phyloP scores from a whole-genome alignment of 2,113 vertebrate species.

The Microcebus jonahi region DNA sequence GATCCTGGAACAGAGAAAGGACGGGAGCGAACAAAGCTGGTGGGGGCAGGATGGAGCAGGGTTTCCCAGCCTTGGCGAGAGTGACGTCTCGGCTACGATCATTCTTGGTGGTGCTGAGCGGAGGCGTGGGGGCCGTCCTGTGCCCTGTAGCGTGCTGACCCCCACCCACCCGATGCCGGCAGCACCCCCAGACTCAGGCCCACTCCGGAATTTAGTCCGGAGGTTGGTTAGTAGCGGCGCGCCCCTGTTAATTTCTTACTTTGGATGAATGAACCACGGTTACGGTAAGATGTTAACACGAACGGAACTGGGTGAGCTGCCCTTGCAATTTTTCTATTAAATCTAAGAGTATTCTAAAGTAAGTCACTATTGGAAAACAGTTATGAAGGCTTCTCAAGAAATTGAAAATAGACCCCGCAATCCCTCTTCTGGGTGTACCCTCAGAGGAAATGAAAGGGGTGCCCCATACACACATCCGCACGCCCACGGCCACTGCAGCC shows the following conservation, averaged over 20 bases:
- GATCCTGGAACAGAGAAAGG: not conserved
- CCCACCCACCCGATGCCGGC: not conserved
- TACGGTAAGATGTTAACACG: fast-evolving
- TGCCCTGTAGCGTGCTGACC: fast-evolving
- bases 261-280: too few species aligned
- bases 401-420: not conserved
- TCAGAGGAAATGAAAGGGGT: not conserved
- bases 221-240: fast-evolving
- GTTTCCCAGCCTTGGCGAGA: not conserved
- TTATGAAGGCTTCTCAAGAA: not conserved
- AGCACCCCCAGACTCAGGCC: not conserved
- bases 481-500: fast-evolving
- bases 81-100: fast-evolving
- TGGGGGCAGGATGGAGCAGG: fast-evolving
- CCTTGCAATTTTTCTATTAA: not conserved
- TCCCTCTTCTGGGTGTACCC: not conserved
- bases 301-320: too few species aligned
- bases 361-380: not conserved
- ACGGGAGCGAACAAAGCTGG: fast-evolving
- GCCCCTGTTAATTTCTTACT: fast-evolving
- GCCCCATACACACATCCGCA: fast-evolving
- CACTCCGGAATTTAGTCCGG: not conserved
- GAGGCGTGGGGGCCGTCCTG: fast-evolving
- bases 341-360: not conserved
- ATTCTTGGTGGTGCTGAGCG: fast-evolving